Evolutionary conservation across 2,888 invertebrate genomes (phyloP), one percentile per base, ranked within the genome.

Genomic region (Lasioglossum marginatum): DNA sequence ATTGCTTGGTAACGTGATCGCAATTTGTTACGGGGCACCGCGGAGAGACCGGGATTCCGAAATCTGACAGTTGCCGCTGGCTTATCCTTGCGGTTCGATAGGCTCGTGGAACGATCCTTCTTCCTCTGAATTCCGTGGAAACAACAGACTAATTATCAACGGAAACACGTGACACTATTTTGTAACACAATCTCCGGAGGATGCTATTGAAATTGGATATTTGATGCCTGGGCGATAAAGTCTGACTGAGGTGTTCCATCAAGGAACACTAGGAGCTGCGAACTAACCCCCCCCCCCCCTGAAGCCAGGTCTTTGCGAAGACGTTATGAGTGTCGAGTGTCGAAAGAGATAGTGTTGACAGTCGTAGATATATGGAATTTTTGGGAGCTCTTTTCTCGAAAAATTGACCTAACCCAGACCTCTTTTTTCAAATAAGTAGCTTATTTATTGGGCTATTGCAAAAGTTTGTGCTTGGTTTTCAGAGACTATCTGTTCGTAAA

Each of bases 1-100:
- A 87, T 78, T 84, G 87, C 87, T 87, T 80, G 57, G 84, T 87
- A 87, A 87, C 78, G 87, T 74, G 74, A 73, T 72, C 79, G 76
- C 87, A 76, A 88, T 88, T 87, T 82, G 85, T 88, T 87, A 82
- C 72, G 70, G 63, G 78, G 27, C 4, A 71, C 40, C 60, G 34
- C 57, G 40, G 60, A 23, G 43, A 34, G 4, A 12, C 37, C 34
- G 23, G 37, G 37, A 68, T 34, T 68, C 68, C 23, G 37, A 68
- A 68, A 68, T 68, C 68, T 68, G 68, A 68, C 68, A 37, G 68
- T 37, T 23, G 23, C 23, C 43, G 57, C 57, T 57, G n/a, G 31
- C 76, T 34, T 57, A 57, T 52, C 57, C 40, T 1, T 4, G 14
- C 14, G n/a, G n/a, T n/a, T 70, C 68, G 40, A 70, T 40, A 37